Percentiles rank a stretch among this genome's conserved stretches.
Conservation (phyloP, 2,113 vertebrate genomes). For the Phalacrocorax brasilianus region DNA sequence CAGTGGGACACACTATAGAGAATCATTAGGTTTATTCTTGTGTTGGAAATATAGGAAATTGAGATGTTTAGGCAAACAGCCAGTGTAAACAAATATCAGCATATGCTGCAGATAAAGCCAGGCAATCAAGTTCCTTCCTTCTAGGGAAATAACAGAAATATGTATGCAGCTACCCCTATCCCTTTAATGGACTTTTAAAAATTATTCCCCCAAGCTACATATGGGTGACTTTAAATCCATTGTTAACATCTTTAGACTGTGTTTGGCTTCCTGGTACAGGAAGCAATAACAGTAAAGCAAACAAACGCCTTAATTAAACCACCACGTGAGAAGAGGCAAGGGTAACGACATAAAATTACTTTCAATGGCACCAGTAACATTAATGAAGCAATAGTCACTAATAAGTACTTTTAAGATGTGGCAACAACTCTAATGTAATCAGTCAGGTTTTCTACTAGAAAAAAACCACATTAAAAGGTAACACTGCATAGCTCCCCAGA, state of each 20-base stretch:
- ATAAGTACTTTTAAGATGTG: background rate
- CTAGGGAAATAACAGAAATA: slow-evolving; percentile 11
- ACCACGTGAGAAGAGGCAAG: background rate
- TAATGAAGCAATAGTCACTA: background rate
- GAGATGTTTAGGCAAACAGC: background rate
- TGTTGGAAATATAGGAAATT: slow-evolving; percentile 2
- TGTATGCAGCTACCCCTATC: background rate
- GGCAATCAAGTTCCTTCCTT: background rate
- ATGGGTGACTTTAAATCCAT: background rate
- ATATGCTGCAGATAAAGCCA: background rate
- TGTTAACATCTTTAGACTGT: slow-evolving; percentile 21
- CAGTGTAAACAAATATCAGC: background rate
- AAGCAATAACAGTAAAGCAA: slow-evolving; percentile 55
- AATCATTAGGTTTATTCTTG: background rate
- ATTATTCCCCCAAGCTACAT: slow-evolving; percentile 10
- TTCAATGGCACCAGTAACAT: background rate
- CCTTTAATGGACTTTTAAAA: background rate
- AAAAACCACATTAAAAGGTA: background rate
- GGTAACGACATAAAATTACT: background rate
- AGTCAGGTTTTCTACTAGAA: background rate
- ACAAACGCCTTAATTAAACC: slow-evolving; percentile 35
- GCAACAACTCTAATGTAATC: background rate
- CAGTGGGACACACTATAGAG: background rate
- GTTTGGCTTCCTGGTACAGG: slow-evolving; percentile 38
- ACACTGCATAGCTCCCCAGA: background rate